Conservation (phyloP, 2,797 vertebrate species). For the Australoheros facetus region DNA sequence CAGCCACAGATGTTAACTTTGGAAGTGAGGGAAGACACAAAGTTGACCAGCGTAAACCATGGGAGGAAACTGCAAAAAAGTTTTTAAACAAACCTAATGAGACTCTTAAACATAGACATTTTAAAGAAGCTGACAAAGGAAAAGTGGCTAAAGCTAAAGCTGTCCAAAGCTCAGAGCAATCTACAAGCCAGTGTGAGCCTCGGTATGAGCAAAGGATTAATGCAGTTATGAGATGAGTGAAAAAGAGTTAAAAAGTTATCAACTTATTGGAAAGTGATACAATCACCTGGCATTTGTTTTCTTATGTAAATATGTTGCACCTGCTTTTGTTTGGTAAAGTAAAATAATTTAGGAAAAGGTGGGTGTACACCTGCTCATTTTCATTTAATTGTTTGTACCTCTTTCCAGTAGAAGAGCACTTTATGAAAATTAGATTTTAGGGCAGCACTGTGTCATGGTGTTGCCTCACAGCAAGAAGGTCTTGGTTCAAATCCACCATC, state of each 20-base stretch:
- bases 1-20: neutral
- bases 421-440: neutral
- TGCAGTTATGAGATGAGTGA: neutral
- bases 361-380: neutral
- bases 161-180: neutral
- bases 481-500: no score
- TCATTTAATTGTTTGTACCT: no score
- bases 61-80: fast-evolving
- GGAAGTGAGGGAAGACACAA: neutral
- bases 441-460: no score
- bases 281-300: neutral
- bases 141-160: neutral
- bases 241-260: neutral
- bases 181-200: neutral
- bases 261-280: neutral
- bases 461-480: no score
- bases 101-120: neutral
- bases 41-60: neutral
- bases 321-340: neutral
- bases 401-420: neutral
- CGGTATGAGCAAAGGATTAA: neutral
- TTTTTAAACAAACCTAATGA: neutral
- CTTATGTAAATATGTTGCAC: neutral
- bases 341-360: neutral
- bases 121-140: neutral